phyloP scores from a whole-genome alignment of 2,888 invertebrate species.

The Elysia crispata region DNA sequence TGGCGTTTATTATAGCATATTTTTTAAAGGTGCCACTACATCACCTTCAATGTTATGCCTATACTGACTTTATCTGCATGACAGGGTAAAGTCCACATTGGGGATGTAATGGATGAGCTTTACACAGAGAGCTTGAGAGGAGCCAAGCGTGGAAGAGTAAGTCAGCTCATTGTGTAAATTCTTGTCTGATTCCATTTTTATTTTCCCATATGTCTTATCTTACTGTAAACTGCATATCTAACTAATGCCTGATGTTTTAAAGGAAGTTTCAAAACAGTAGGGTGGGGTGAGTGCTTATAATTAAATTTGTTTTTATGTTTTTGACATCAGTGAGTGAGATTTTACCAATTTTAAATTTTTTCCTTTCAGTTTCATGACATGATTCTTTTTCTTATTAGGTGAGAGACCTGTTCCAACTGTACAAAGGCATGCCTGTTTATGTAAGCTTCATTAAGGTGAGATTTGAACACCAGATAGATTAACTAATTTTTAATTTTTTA shows the following conservation, averaged over 20 bases:
- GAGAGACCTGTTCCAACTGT: conserved; percentile 66
- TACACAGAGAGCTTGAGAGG: conserved; percentile 79
- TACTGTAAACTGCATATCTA: no score
- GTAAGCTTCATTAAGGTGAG: conserved; percentile 79
- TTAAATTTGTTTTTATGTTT: no score
- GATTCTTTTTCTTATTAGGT: conserved; percentile 58
- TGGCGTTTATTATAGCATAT: no score
- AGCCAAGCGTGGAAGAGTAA: conserved; percentile 66
- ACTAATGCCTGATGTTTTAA: no score
- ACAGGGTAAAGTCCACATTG: conserved; percentile 81
- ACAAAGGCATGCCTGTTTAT: conserved; percentile 73
- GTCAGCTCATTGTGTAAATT: not conserved
- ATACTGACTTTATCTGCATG: no score
- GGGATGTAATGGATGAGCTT: conserved; percentile 83
- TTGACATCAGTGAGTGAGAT: no score
- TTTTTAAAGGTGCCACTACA: no score
- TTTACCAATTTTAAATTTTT: not conserved
- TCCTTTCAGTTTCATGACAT: not conserved
- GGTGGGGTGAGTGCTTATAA: no score
- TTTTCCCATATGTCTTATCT: no score
- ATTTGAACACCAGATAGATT: not conserved
- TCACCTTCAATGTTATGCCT: no score
- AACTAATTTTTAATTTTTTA: not conserved
- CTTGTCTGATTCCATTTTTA: no score
- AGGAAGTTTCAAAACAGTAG: no score